Evolutionary conservation across 1,140 invertebrate species (phyloP).

Genomic region (Trichoplusia ni): DNA sequence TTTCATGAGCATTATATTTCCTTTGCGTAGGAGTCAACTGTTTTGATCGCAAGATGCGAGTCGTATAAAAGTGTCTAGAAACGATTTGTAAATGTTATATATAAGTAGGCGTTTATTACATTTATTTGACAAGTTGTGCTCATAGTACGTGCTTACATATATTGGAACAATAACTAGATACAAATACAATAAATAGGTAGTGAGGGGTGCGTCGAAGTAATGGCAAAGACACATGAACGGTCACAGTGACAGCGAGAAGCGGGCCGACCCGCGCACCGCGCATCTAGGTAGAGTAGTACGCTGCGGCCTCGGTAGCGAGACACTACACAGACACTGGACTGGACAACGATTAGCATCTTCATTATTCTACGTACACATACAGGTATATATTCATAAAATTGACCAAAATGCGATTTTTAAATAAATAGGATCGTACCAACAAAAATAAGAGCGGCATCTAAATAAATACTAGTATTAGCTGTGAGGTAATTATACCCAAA

Average conservation of each 20-base stretch:
- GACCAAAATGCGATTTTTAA: constrained; percentile 72
- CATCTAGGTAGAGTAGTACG: background rate
- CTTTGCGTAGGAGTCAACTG: constrained; percentile 35
- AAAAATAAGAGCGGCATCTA: constrained; percentile 20
- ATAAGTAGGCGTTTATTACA: constrained; percentile 32
- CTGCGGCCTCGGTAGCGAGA: background rate
- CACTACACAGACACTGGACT: constrained; percentile 31
- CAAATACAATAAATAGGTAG: constrained; percentile 45
- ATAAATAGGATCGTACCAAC: constrained; percentile 39
- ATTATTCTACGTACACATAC: constrained; percentile 56
- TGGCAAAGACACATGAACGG: constrained; percentile 32
- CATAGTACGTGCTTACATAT: constrained; percentile 55
- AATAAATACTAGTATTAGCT: constrained; percentile 3
- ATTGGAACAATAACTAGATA: constrained; percentile 50
- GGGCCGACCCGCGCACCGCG: background rate
- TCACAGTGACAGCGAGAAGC: constrained; percentile 30
- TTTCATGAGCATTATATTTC: constrained; percentile 43
- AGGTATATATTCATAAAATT: constrained; percentile 60
- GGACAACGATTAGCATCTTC: constrained; percentile 50
- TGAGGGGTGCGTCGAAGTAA: constrained; percentile 48
- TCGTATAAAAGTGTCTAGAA: constrained; percentile 52
- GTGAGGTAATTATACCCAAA: constrained; percentile 1
- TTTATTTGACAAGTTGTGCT: constrained; percentile 53
- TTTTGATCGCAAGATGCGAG: constrained; percentile 42
- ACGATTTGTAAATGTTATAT: constrained; percentile 43